Evolutionary conservation across 2,888 invertebrate genomes (phyloP), one percentile per base, ranked within the genome.

Genomic region (Microctonus aethiopoides): DNA sequence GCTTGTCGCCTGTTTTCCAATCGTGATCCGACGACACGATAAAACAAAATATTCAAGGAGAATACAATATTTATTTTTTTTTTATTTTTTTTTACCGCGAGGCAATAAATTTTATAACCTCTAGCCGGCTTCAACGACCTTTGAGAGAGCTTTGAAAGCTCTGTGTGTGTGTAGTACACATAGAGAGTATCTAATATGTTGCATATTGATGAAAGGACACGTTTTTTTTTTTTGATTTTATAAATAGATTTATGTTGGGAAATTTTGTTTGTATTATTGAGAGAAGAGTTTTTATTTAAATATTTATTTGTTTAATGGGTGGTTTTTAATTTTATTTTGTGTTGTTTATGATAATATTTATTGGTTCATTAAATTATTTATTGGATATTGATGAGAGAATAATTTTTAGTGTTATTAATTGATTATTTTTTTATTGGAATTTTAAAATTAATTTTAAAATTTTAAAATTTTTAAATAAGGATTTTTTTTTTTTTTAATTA

Each of bases 41-140:
- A 63, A 63, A 63, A 63, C 51, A 22, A 63, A 63, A 46, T 63
- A 63, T 63, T 63, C 51, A 63, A 63, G 52, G 20, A 16, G 16
- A 22, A 20, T 16, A 13, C 34, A 26, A 34, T 39, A 16, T 20
- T 36, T 36, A 6, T 59, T 20, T 32, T 7, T 46, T 46, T 46
- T n/a, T 46, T n/a, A n/a, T n/a, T 20, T 46, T 39, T n/a, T 46
- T 46, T 46, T n/a, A 46, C 16, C 16, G 16, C 9, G 16, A 39
- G 39, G 39, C 59, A 32, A 59, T 59, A 39, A 60, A 39, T 60
- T 60, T 60, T 60, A 39, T 60, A 60, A 34, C 22, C 34, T 60
- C 11, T 22, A 36, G 32, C 22, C 22, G 20, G 60, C 10, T 32
- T 22, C 20, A 60, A 39, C 39, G 60, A 60, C 60, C 60, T 60